Conservation (phyloP, 2,888 invertebrate species). For the Sthenelais limicola region DNA sequence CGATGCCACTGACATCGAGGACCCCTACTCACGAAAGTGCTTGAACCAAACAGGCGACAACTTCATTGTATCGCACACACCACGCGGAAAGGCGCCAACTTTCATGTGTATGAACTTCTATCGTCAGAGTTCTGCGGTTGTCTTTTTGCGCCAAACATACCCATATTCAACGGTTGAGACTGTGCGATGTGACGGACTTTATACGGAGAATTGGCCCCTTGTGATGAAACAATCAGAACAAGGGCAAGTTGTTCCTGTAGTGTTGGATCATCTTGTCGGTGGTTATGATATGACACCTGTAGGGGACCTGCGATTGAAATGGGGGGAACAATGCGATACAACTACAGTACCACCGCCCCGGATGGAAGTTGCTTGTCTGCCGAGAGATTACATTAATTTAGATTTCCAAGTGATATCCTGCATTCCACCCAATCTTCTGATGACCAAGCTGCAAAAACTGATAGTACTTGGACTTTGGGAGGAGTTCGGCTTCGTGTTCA, state of each 20-base stretch:
- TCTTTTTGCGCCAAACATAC: neutral
- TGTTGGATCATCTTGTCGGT: neutral
- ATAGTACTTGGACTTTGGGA: conserved; percentile 4
- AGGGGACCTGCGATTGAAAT: neutral
- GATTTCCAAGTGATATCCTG: neutral
- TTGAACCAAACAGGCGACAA: neutral
- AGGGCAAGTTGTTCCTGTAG: neutral
- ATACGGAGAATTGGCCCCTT: conserved; percentile 13
- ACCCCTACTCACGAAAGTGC: neutral
- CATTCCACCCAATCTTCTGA: neutral
- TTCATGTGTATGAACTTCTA: conserved; percentile 7
- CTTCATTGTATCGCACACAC: neutral
- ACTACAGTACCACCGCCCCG: neutral
- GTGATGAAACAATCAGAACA: too few species aligned
- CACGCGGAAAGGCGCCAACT: neutral
- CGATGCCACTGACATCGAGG: neutral
- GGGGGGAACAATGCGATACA: neutral
- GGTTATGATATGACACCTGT: neutral
- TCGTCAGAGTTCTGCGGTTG: neutral
- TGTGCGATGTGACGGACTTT: neutral
- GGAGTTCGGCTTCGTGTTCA: neutral
- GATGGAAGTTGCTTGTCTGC: conserved; percentile 4
- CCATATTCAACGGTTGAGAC: neutral
- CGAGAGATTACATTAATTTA: neutral
- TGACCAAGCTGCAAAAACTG: neutral